These are phyloP conservation scores for Psammodynastes pulverulentus DNA, from an alignment of 2,113 vertebrate genomes.

Conservation along the genomic window DNA sequence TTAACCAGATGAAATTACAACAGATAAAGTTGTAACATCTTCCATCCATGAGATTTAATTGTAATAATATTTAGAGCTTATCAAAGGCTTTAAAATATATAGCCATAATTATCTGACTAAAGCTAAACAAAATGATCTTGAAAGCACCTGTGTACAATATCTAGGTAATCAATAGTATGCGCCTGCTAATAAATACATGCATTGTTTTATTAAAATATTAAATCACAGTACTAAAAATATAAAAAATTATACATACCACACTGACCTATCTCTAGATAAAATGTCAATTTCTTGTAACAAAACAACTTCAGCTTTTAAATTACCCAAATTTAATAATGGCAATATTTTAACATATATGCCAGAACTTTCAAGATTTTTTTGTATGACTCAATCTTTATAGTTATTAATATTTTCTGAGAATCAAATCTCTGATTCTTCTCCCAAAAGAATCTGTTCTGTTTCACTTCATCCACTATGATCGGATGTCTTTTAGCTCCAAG, in stretches of 20 bases:
- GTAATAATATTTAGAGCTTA: too few relatives aligned
- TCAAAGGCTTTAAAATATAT: too few relatives aligned
- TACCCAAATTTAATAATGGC: not conserved
- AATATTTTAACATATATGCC: not conserved
- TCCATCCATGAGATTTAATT: not conserved
- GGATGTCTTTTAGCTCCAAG: not conserved
- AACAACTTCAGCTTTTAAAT: not conserved
- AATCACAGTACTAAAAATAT: not conserved
- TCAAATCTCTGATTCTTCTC: not conserved
- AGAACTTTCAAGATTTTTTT: not conserved
- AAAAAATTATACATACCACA: not conserved
- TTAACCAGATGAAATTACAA: not conserved
- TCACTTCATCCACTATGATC: not conserved
- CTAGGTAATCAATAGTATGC: too few relatives aligned
- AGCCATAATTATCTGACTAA: too few relatives aligned
- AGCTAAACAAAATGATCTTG: too few relatives aligned
- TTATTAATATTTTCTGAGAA: not conserved
- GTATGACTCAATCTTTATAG: not conserved
- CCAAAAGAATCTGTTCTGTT: not conserved
- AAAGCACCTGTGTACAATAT: too few relatives aligned
- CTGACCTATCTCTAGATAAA: not conserved
- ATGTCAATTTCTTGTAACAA: not conserved
- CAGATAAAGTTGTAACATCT: not conserved
- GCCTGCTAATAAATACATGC: too few relatives aligned
- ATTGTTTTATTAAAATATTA: too few relatives aligned